Evolutionary conservation across 2,888 invertebrate species (phyloP).

Genomic region (Hyles lineata): DNA sequence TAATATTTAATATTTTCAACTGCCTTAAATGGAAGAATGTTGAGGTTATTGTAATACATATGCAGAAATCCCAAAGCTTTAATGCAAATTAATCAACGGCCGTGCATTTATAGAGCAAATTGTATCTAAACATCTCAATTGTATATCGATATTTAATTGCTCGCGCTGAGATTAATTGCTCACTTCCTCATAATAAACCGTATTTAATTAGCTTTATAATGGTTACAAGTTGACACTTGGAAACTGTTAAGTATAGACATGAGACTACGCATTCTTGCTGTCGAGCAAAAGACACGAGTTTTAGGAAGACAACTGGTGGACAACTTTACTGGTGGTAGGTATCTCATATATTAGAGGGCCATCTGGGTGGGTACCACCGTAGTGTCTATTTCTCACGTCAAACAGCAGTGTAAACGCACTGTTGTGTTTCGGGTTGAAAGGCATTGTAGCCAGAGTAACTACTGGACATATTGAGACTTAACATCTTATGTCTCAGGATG

Average conservation of each 20-base stretch:
- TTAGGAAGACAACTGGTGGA: too few species aligned
- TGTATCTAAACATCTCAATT: conserved; percentile 30
- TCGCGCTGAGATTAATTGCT: conserved; percentile 23
- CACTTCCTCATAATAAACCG: conserved; percentile 26
- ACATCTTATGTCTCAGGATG: too few species aligned
- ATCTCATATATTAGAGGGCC: too few species aligned
- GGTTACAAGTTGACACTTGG: background rate
- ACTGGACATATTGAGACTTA: too few species aligned
- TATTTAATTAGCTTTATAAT: conserved; percentile 20
- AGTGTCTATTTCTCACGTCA: too few species aligned
- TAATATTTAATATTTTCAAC: conserved; percentile 5
- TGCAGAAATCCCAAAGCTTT: conserved; percentile 23
- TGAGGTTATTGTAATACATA: conserved; percentile 6
- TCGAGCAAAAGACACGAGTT: background rate
- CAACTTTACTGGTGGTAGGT: too few species aligned
- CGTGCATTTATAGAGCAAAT: conserved; percentile 19
- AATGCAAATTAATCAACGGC: conserved; percentile 27
- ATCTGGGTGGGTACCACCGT: too few species aligned
- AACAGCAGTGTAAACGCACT: too few species aligned
- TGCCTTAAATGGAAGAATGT: conserved; percentile 2
- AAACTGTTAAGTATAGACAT: background rate
- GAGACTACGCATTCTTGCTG: background rate
- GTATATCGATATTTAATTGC: conserved; percentile 25
- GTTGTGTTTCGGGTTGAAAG: too few species aligned
- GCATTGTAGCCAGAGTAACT: too few species aligned